Evolutionary conservation across 2,888 invertebrate species (phyloP), one percentile per base, ranked within the genome.

Genomic region (Temnothorax rugatulus): DNA sequence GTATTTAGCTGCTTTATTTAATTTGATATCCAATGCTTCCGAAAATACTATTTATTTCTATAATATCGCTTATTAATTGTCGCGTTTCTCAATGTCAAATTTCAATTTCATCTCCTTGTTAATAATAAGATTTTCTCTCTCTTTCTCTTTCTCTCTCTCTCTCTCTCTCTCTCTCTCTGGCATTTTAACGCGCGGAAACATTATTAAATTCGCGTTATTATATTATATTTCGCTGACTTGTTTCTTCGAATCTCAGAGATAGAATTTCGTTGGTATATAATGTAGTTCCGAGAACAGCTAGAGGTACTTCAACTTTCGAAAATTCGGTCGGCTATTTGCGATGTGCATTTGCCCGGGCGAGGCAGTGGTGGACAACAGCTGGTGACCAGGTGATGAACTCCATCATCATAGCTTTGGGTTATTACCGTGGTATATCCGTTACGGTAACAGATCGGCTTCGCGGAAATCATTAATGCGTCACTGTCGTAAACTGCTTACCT

Each of bases 341-440:
- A 86, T 86, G 74, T 84, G 82, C 83, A 76, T 84, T 84, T 85
- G 84, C 64, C 63, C 71, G 79, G 82, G 74, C 86, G 83, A 86
- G 73, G 79, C 79, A 85, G 77, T 25, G 34, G 82, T 71, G 83
- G 86, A 87, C 89, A 88, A 88, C 91, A 91, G 88, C 90, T 91
- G 91, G 87, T 86, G 84, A 84, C 89, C 87, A 87, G 90, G 91
- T 90, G 90, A 90, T 87, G 79, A 90, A 90, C 85, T 84, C 71
- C 54, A 68, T 69, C 82, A 68, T 64, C 82, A 44, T 76, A 75
- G 77, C 84, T 77, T 59, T 34, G 52, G 81, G 57, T 81, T 86
- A 84, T 86, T 87, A 76, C 52, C 66, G 81, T 11, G 15, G 61
- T 75, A 86, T 63, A 83, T 82, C 47, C 83, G 83, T 73, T 85